Base-by-base conservation (phyloP, 2,888 invertebrate genomes). In the Linyphia triangularis region DNA sequence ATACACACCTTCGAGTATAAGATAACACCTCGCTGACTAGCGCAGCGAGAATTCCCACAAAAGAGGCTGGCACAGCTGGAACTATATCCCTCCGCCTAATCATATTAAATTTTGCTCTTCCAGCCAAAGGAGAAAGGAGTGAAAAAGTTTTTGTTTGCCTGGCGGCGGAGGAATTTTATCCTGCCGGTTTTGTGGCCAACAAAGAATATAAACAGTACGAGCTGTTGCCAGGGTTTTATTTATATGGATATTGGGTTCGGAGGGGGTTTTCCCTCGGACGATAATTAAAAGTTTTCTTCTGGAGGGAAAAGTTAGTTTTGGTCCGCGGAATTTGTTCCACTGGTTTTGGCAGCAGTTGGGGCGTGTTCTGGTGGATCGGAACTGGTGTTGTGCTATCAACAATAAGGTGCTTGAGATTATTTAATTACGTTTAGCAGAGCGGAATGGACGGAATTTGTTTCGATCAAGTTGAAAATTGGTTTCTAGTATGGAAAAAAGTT, bases 61-160 rank as follows among this genome's bases (percentile, higher is more conserved):
- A 88, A 86, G 59, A 40, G 63, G 13, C 26, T 72, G 81, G 69
- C 86, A 75, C 86, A 88, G 86, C 86, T 88, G 86, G 86, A 78
- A 81, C 86, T 81, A 81, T 81, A 81, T 75, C 57, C 81, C 75
- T 65, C 63, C 86, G 81, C 86, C 28, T 88, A 88, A 88, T 88
- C 86, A 88, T 88, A 88, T 88, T 88, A 88, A 88, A 88, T 88
- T 88, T 81, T 81, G 81, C 86, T 81, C 73, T 86, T 70, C 85
- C 78, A 72, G 37, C 72, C 61, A 22, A 63, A 65, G 59, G 72
- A 51, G 72, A 72, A 65, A 86, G 81, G 79, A 81, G 86, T 88
- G 86, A 88, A 88, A n/a, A 88, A 88, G 81, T 81, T 88, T 88
- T 88, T 88, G 86, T 88, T 88, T 81, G 79, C 59, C 33, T 37